A percentile compares a stretch with the other conserved stretches of the same genome.
Evolutionary conservation across 2,113 vertebrate species (phyloP).

Genomic region (Alethe diademata): DNA sequence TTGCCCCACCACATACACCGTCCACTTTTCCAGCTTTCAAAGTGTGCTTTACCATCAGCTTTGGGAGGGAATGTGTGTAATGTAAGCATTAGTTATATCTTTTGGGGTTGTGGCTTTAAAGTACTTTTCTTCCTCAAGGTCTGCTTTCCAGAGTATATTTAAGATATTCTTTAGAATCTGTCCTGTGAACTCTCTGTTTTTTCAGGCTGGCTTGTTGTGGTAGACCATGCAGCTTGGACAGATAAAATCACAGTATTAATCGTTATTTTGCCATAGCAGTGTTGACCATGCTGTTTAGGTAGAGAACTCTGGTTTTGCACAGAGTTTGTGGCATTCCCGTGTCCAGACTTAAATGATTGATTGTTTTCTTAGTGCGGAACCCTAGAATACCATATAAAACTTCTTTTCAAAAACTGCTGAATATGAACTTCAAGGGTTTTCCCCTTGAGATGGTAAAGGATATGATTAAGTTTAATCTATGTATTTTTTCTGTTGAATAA

Average conservation of each 20-base stretch:
- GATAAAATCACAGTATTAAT: background rate
- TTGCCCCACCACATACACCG: background rate
- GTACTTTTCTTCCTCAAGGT: background rate
- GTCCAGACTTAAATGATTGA: background rate
- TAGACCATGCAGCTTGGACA: background rate
- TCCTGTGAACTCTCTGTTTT: background rate
- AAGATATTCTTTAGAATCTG: background rate
- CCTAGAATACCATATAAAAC: background rate
- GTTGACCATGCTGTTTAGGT: background rate
- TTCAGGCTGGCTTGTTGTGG: background rate
- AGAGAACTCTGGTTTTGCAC: background rate
- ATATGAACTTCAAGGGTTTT: background rate
- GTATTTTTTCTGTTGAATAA: background rate
- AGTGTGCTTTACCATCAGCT: background rate
- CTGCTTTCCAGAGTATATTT: background rate
- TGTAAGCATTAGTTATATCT: background rate
- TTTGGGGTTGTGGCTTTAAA: background rate
- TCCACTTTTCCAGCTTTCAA: background rate
- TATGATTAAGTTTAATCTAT: background rate
- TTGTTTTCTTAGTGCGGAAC: background rate
- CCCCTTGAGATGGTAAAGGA: background rate
- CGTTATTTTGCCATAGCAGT: background rate
- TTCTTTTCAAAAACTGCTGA: background rate
- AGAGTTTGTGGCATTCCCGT: background rate
- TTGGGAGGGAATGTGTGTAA: background rate